Evolutionary conservation across 2,797 vertebrate species (phyloP).

Genomic region (Erpetoichthys calabaricus): DNA sequence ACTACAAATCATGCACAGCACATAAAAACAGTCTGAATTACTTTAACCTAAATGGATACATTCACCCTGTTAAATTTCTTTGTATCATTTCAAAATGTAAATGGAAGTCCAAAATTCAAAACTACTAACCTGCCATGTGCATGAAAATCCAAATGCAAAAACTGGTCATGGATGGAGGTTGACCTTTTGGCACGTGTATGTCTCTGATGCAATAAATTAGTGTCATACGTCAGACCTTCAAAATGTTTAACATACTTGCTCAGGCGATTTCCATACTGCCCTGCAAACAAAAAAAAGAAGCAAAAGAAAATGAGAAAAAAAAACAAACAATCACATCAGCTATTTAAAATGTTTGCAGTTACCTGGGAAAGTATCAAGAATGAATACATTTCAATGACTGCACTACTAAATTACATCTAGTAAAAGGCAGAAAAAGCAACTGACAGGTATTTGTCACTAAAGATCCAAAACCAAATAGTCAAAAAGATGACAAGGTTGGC

Average conservation of each 20-base stretch:
- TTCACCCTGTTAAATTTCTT: not conserved
- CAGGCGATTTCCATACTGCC: conserved; percentile 71
- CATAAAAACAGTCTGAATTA: not conserved
- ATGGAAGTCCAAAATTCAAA: too few species aligned
- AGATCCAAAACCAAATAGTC: too few species aligned
- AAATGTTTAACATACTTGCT: conserved; percentile 86
- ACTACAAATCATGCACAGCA: not conserved
- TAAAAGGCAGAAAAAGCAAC: too few species aligned
- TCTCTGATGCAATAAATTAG: conserved; percentile 71
- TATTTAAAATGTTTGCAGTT: too few species aligned
- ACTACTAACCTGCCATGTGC: conserved; percentile 82
- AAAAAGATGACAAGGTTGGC: too few species aligned
- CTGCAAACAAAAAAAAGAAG: conserved; percentile 41
- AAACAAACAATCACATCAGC: not conserved
- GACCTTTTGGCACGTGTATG: conserved; percentile 95
- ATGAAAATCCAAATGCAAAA: conserved; percentile 76
- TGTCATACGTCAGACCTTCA: conserved; percentile 85
- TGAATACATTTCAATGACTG: too few species aligned
- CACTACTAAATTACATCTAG: too few species aligned
- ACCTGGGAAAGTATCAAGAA: too few species aligned
- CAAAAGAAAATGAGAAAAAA: not conserved
- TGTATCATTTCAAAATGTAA: not conserved
- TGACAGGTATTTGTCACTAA: too few species aligned
- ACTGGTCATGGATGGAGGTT: conserved; percentile 65
- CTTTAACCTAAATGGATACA: not conserved